These are phyloP conservation scores for Argya squamiceps DNA, from an alignment of 2,797 vertebrate genomes.

Conservation along the genomic window DNA sequence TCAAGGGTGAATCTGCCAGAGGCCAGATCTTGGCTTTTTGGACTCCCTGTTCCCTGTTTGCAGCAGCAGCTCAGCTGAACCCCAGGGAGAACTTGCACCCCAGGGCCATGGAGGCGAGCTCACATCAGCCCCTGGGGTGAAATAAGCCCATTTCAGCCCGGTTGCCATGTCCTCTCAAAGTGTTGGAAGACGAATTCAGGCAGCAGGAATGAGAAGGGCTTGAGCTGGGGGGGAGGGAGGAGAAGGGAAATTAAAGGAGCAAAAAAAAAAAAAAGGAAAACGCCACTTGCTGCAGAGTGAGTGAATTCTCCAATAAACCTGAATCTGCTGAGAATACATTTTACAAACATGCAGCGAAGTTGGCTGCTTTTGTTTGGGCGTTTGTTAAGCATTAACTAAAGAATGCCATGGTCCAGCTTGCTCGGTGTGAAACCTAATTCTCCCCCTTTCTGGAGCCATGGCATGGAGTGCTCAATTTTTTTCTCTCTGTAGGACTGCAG, in stretches of 20 bases:
- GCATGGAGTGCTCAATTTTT: slow-evolving; percentile 95
- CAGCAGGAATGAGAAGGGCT: slow-evolving; percentile 68
- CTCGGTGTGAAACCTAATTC: slow-evolving; percentile 92
- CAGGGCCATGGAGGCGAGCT: accelerated
- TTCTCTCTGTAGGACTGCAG: slow-evolving; percentile 87
- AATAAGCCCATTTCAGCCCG: slow-evolving; percentile 23
- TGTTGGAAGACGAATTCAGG: slow-evolving; percentile 65
- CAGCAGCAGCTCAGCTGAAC: neutral
- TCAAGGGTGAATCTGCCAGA: neutral
- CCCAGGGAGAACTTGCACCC: neutral
- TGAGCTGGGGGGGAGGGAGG: slow-evolving; percentile 26
- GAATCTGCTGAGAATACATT: slow-evolving; percentile 87
- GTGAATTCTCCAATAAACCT: slow-evolving; percentile 76
- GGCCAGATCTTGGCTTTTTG: neutral
- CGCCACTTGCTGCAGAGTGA: slow-evolving; percentile 54
- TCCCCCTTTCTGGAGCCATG: slow-evolving; percentile 97
- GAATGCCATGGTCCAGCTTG: slow-evolving; percentile 93
- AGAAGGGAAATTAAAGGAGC: slow-evolving; percentile 47
- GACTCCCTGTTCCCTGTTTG: neutral
- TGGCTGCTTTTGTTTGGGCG: slow-evolving; percentile 90
- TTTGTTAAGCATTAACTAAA: slow-evolving; percentile 98
- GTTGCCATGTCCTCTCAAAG: slow-evolving; percentile 67
- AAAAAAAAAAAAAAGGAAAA: slow-evolving; percentile 31
- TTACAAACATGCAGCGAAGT: slow-evolving; percentile 90
- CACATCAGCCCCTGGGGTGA: neutral